A percentile compares a stretch with the other conserved stretches of the same genome.
Evolutionary conservation across 2,888 invertebrate genomes (phyloP).

Genomic region (Andrena praecox): DNA sequence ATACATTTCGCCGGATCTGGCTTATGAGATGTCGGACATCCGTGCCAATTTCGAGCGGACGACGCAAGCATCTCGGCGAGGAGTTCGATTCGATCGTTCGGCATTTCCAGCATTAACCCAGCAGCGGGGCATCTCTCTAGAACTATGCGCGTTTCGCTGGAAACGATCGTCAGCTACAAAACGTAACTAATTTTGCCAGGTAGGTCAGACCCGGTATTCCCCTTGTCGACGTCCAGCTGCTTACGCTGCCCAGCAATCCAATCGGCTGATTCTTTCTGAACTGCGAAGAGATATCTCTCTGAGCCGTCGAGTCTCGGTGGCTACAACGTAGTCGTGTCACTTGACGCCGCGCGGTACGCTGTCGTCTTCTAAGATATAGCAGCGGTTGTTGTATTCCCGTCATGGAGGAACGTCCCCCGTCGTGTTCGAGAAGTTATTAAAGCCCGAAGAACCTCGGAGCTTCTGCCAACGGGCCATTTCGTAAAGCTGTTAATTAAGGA

Average conservation of each 20-base stretch:
- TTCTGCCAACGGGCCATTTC: constrained; percentile 61
- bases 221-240: neutral
- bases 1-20: constrained; percentile 53
- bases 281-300: too few relatives aligned
- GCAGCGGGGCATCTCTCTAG: constrained; percentile 24
- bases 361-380: neutral
- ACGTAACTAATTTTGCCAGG: constrained; percentile 3
- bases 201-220: neutral
- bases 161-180: constrained; percentile 22
- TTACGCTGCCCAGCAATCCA: neutral
- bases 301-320: neutral
- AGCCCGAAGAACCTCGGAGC: constrained; percentile 48
- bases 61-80: constrained; percentile 55
- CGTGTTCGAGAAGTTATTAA: constrained; percentile 29
- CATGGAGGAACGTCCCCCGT: constrained; percentile 8
- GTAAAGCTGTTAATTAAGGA: constrained; percentile 69
- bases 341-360: neutral
- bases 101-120: constrained; percentile 54
- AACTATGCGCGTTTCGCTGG: constrained; percentile 28
- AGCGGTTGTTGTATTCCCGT: constrained; percentile 2
- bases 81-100: constrained; percentile 43
- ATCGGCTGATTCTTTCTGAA: too few relatives aligned
- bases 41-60: constrained; percentile 54
- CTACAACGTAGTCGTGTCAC: neutral
- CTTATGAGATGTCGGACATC: constrained; percentile 63